Evolutionary conservation across 2,888 invertebrate species (phyloP).

Genomic region (Anthoptus insignis): DNA sequence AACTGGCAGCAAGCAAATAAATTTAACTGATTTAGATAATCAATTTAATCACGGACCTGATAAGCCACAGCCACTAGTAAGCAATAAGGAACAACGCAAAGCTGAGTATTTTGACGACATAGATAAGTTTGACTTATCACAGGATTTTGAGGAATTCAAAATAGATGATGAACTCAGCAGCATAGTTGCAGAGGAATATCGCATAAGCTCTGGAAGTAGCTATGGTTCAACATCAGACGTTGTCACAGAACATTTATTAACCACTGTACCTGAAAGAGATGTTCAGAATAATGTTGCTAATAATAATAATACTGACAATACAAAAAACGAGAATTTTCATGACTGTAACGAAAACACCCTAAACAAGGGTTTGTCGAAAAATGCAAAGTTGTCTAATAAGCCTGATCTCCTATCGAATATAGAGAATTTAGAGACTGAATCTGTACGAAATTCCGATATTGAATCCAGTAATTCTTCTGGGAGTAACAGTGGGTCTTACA

Average conservation of each 20-base stretch:
- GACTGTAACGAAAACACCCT: constrained; percentile 64
- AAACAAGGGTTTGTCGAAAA: constrained; percentile 67
- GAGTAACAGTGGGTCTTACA: constrained; percentile 81
- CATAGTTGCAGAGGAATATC: constrained; percentile 82
- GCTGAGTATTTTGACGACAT: constrained; percentile 83
- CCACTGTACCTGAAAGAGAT: constrained; percentile 73
- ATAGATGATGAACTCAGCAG: constrained; percentile 90
- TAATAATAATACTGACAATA: constrained; percentile 59
- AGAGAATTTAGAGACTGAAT: constrained; percentile 86
- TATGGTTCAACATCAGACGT: constrained; percentile 79
- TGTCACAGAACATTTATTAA: constrained; percentile 72
- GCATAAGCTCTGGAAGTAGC: constrained; percentile 83
- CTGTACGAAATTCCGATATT: constrained; percentile 90
- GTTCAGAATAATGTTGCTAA: constrained; percentile 58
- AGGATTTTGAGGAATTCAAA: constrained; percentile 94
- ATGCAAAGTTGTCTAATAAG: constrained; percentile 83
- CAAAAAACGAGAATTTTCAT: constrained; percentile 67
- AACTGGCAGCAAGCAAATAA: constrained; percentile 76
- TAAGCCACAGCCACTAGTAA: constrained; percentile 58
- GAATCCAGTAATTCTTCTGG: constrained; percentile 87
- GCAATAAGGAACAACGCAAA: constrained; percentile 71
- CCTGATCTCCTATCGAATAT: constrained; percentile 85
- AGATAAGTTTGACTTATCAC: constrained; percentile 90
- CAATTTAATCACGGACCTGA: constrained; percentile 74
- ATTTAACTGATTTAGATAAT: constrained; percentile 77